Base-by-base conservation (phyloP, 2,888 invertebrate species). In the Sipunculus nudus region DNA sequence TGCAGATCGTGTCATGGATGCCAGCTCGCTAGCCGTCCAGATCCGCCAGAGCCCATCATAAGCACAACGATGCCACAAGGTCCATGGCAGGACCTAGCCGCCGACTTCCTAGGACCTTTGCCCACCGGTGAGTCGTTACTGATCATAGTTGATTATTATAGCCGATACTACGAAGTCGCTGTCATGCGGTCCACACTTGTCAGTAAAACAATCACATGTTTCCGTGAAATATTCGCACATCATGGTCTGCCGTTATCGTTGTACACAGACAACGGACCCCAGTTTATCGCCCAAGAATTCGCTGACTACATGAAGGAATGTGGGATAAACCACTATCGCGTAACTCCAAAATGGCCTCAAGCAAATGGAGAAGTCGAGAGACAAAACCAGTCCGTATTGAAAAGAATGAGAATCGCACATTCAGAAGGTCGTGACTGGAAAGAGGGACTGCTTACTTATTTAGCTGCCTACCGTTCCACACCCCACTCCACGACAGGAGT, bases 301-400 rank as follows among this genome's bases (percentile, higher is more conserved):
- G n/a, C 5, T 5, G 8, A 6, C 6, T 54, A 31, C 26, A 29
- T 46, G 6, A 3, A 31, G 3, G n/a, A 35, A n/a, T 25, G 5
- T 5, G 50, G 29, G 10, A 49, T 26, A 6, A 29, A 32, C 2
- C 53, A 53, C n/a, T 2, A 25, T 2, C 39, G 43, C n/a, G 45
- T 31, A 10, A 41, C 39, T 10, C 58, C 58, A 2, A 39, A 29
- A 6, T 52, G 45, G 43, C 58, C 52, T 3, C 32, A 58, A 32
- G 35, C 28, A 16, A 58, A 58, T 31, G 59, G 47, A 2, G 59
- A 53, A 47, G 59, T 52, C 2, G 52, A 52, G n/a, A n/a, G n/a
- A n/a, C n/a, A n/a, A n/a, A n/a, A n/a, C n/a, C n/a, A n/a, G n/a
- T n/a, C n/a, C n/a, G n/a, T n/a, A n/a, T n/a, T n/a, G n/a, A n/a